Base-by-base conservation (phyloP, 2,888 invertebrate species). In the Palloptera scutellata region DNA sequence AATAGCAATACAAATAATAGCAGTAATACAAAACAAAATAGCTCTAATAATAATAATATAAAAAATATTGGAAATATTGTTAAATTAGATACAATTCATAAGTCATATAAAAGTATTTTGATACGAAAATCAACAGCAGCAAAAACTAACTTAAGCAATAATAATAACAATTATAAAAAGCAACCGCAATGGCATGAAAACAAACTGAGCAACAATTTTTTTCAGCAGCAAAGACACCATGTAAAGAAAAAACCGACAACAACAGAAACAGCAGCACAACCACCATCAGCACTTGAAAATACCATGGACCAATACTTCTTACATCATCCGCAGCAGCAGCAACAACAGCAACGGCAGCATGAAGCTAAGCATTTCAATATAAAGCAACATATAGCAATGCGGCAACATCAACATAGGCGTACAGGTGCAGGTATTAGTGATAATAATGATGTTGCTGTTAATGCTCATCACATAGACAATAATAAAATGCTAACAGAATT, bases 91-190 rank as follows among this genome's bases (percentile, higher is more conserved):
- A 30, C 30, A 30, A 30, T 30, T 4, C 30, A 30, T 30, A 30
- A 30, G 30, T 30, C 30, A 30, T 30, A 4, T 30, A 30, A 30
- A 30, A 30, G 30, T 30, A 30, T 30, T 30, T 30, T 30, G 30
- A 30, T 30, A 30, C 30, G 30, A 6, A 30, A 30, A 30, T 30
- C 30, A 30, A 30, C 45, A 69, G 17, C 69, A 72, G 10, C 64
- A 67, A 43, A 67, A 70, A 58, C 68, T 67, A 67, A 63, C 69
- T n/a, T 67, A 40, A 70, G 68, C 68, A 68, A 70, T 67, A 68
- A 61, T 55, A 59, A 64, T 61, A 43, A 51, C 54, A 62, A 70
- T 59, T 20, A 48, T 48, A 48, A 70, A 42, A 59, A 45, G 61
- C 17, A 61, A 61, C 59, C 68, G 58, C 63, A 66, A 72, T 8